These are phyloP conservation scores for Solenopsis invicta DNA, from an alignment of 1,140 invertebrate genomes.

Conservation along the genomic window DNA sequence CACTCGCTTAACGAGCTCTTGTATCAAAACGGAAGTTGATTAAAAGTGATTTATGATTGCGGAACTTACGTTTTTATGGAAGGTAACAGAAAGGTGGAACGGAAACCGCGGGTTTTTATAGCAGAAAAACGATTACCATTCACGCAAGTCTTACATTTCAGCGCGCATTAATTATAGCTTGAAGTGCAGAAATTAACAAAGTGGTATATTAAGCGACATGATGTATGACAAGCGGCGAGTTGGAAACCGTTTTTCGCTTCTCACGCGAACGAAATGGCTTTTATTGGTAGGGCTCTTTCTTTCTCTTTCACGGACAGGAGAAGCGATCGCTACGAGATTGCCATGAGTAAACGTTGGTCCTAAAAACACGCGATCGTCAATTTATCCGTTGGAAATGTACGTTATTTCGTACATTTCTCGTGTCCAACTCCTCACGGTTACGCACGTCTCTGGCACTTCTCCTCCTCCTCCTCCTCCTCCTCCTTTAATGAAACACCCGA, in stretches of 20 bases:
- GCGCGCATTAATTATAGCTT: slow-evolving; percentile 53
- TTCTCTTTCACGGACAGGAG: not conserved
- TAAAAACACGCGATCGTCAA: slow-evolving; percentile 1
- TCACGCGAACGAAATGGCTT: slow-evolving; percentile 50
- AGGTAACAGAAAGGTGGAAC: slow-evolving; percentile 53
- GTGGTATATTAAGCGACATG: slow-evolving; percentile 44
- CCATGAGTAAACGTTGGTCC: not conserved
- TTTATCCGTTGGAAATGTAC: not conserved
- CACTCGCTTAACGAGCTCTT: slow-evolving; percentile 53
- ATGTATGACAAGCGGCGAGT: slow-evolving; percentile 47
- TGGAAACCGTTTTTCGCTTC: slow-evolving; percentile 35
- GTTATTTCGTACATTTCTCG: not conserved
- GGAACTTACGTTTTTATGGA: slow-evolving; percentile 63
- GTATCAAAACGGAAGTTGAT: slow-evolving; percentile 65
- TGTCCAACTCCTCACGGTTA: not conserved
- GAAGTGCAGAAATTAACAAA: slow-evolving; percentile 59
- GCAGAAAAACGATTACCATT: slow-evolving; percentile 62
- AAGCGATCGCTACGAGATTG: not conserved
- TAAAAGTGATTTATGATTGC: slow-evolving; percentile 61
- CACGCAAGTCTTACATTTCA: slow-evolving; percentile 63
- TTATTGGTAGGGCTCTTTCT: not conserved
- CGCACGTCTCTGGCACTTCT: not conserved
- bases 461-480: not conserved
- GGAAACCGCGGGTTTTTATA: slow-evolving; percentile 62
- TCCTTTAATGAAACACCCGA: not conserved